Percentiles rank a stretch among this genome's conserved stretches.
These are phyloP conservation scores for Monodelphis domestica DNA, from an alignment of 2,797 vertebrate species.

Conservation along the genomic window DNA sequence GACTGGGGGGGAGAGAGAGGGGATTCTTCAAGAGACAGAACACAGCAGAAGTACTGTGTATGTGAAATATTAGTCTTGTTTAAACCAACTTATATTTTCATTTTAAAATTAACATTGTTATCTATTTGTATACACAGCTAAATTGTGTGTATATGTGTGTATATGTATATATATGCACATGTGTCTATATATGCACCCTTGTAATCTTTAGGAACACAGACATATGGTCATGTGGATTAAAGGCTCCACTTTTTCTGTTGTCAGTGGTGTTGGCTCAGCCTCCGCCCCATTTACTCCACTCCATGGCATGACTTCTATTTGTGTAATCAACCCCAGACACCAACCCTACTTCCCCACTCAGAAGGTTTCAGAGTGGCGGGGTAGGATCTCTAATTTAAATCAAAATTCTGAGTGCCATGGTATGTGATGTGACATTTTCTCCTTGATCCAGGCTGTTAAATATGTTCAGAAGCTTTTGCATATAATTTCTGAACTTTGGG, in stretches of 20 bases:
- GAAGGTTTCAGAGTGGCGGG: neutral
- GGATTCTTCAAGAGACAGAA: conserved; percentile 11
- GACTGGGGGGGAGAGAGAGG: neutral
- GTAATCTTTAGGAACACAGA: neutral
- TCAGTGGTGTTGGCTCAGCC: neutral
- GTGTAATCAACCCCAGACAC: neutral
- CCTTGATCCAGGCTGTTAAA: neutral
- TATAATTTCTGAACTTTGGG: neutral
- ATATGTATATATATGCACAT: neutral
- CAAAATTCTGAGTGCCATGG: neutral
- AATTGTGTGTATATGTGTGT: neutral
- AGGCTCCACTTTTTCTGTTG: neutral
- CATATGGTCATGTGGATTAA: neutral
- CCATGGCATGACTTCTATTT: neutral
- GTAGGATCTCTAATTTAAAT: neutral
- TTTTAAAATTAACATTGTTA: neutral
- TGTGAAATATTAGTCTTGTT: conserved; percentile 25
- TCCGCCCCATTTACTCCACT: neutral
- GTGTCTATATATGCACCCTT: neutral
- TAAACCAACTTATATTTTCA: conserved; percentile 35
- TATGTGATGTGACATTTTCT: neutral
- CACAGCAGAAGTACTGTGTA: conserved; percentile 19
- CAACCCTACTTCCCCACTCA: neutral
- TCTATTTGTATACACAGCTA: neutral
- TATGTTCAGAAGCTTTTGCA: neutral